Evolutionary conservation across 2,888 invertebrate species (phyloP).

Genomic region (Drosophila nigricruria): DNA sequence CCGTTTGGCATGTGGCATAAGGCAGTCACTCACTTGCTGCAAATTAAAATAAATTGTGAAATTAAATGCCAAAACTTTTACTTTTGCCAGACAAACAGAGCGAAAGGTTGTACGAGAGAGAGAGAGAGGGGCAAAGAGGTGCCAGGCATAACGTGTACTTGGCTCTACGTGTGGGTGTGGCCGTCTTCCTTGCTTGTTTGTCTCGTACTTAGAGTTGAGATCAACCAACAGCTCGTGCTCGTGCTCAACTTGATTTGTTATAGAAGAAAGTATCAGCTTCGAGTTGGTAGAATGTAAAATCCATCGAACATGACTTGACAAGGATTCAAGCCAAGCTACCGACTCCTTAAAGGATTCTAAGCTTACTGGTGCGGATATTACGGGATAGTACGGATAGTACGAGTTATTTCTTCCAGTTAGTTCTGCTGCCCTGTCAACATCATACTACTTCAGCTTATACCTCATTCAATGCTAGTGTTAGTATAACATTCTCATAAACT

Average conservation of each 20-base stretch:
- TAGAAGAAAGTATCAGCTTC: background rate
- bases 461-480: too few relatives aligned
- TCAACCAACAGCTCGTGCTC: background rate
- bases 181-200: slow-evolving; percentile 8
- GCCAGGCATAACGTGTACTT: background rate
- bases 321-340: too few relatives aligned
- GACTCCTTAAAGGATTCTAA: too few relatives aligned
- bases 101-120: background rate
- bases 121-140: background rate
- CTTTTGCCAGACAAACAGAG: slow-evolving; percentile 52
- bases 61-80: slow-evolving; percentile 73
- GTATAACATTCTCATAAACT: too few relatives aligned
- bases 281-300: background rate
- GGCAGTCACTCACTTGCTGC: slow-evolving; percentile 39
- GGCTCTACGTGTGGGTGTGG: slow-evolving; percentile 14
- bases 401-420: too few relatives aligned
- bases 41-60: slow-evolving; percentile 80
- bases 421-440: background rate
- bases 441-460: too few relatives aligned
- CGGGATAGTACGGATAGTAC: too few relatives aligned
- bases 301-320: too few relatives aligned
- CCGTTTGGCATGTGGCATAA: slow-evolving; percentile 3
- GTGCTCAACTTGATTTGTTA: background rate
- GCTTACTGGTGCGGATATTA: too few relatives aligned
- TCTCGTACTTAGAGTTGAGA: slow-evolving; percentile 6